These are phyloP conservation scores for Amiota minor DNA, from an alignment of 2,888 invertebrate species.

Conservation along the genomic window DNA sequence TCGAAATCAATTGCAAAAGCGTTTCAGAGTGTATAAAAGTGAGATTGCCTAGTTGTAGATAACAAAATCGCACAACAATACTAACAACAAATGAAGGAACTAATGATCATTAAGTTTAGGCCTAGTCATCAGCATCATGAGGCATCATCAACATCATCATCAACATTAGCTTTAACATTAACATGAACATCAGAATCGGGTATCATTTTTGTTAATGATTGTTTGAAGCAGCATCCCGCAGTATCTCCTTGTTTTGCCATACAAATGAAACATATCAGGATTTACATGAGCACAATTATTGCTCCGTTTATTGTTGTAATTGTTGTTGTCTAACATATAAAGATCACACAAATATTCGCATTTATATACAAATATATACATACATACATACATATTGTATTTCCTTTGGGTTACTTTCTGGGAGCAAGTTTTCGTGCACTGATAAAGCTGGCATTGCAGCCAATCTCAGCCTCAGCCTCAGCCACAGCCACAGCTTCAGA, in stretches of 20 bases:
- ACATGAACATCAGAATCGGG: not conserved
- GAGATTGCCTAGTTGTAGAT: not conserved
- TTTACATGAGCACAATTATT: constrained; percentile 68
- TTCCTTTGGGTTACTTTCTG: constrained; percentile 68
- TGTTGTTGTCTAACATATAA: constrained; percentile 30
- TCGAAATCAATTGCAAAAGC: constrained; percentile 66
- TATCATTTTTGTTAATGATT: constrained; percentile 1
- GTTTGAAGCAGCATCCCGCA: not conserved
- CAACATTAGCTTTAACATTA: not conserved
- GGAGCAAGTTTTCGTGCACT: constrained; percentile 67
- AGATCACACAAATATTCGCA: constrained; percentile 34
- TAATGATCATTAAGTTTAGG: constrained; percentile 12
- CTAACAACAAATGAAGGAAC: too few relatives aligned
- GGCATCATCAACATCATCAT: not conserved
- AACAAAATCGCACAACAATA: not conserved
- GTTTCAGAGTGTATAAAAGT: constrained; percentile 37
- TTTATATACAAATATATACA: constrained; percentile 19
- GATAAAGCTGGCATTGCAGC: constrained; percentile 68
- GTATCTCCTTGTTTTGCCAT: too few relatives aligned
- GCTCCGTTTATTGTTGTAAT: constrained; percentile 44
- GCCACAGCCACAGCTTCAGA: constrained; percentile 23
- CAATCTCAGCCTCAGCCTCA: constrained; percentile 44
- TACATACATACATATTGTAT: constrained; percentile 38
- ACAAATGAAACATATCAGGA: constrained; percentile 67
- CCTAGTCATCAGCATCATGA: not conserved